Base-by-base conservation (phyloP, 2,888 invertebrate genomes). In the Diarsia brunnea region DNA sequence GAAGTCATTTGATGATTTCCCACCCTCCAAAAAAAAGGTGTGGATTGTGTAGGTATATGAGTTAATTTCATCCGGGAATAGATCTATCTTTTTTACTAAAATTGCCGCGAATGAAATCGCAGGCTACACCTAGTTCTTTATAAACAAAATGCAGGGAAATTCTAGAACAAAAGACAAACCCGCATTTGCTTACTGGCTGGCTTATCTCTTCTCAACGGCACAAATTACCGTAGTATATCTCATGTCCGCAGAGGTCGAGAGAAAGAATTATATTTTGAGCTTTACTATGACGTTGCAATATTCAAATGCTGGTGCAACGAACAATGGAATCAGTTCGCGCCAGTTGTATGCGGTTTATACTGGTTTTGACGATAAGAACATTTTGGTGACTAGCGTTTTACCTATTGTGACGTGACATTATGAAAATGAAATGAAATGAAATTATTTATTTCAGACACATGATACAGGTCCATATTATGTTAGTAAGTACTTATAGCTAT, bases 251-350 rank as follows among this genome's bases (percentile, higher is more conserved):
- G 64, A n/a, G 73, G n/a, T 43, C 63, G 24, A 38, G 14, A 0
- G 14, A 51, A 61, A 81, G 45, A 76, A 60, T 82, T n/a, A 53
- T 69, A 76, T 58, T 21, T 75, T 19, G 21, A 82, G 55, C 68
- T 60, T 51, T 14, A 63, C 47, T 49, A 60, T 82, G 77, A 68
- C 82, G 31, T 58, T 51, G 75, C 49, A 64, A 49, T 43, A 74
- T 58, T 58, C 67, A 31, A 75, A 81, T 68, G 63, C 11, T 75
- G n/a, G 21, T 64, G 76, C 31, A 58, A 24, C 21, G 49, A 70
- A 82, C 78, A 82, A 82, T 70, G 38, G 49, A 77, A 82, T 58
- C 79, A 55, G 78, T 51, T n/a, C 55, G 21, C 61, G 55, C 69
- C 69, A 67, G 82, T 65, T 60, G 16, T 60, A 75, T 53, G 65